A percentile compares a stretch with the other conserved stretches of the same genome.
Evolutionary conservation across 2,797 vertebrate species (phyloP).

Genomic region (Muraenolepis orangiensis): DNA sequence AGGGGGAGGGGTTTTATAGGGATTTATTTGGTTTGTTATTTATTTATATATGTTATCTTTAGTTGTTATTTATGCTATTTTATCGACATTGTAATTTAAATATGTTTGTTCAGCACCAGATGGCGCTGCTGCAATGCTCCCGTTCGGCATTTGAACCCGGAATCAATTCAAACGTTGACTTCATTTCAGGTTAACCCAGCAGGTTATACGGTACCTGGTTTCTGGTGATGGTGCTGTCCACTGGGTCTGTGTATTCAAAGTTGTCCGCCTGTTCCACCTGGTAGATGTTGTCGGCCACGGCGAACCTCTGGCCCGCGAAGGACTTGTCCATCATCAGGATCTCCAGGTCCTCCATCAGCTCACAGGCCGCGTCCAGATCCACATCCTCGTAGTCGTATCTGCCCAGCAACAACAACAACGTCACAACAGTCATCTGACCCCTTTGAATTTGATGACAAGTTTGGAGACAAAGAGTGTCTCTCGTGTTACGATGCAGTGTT

Average conservation of each 20-base stretch:
- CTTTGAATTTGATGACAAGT: not conserved
- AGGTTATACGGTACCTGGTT: slow-evolving; percentile 82
- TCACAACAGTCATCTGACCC: not conserved
- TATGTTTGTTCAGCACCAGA: not conserved
- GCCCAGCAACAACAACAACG: not conserved
- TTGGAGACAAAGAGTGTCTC: not conserved
- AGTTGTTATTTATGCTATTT: not conserved
- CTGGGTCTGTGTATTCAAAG: slow-evolving; percentile 92
- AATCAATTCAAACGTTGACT: not conserved
- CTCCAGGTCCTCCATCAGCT: slow-evolving; percentile 96
- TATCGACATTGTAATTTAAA: not conserved
- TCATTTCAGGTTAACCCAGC: not conserved
- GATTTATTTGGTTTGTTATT: no score
- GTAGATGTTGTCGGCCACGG: slow-evolving; percentile 84
- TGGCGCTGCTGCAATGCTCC: not conserved
- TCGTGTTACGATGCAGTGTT: not conserved
- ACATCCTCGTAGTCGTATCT: slow-evolving; percentile 96
- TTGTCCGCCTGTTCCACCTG: slow-evolving; percentile 91
- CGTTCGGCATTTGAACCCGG: no score
- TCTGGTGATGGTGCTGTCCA: slow-evolving; percentile 87
- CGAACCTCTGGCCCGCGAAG: slow-evolving; percentile 85
- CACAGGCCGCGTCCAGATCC: slow-evolving; percentile 85
- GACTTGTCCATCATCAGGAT: slow-evolving; percentile 83
- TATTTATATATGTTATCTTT: no score
- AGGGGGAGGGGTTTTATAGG: not conserved